Evolutionary conservation across 2,113 vertebrate genomes (phyloP).

Genomic region (Aythya baeri): DNA sequence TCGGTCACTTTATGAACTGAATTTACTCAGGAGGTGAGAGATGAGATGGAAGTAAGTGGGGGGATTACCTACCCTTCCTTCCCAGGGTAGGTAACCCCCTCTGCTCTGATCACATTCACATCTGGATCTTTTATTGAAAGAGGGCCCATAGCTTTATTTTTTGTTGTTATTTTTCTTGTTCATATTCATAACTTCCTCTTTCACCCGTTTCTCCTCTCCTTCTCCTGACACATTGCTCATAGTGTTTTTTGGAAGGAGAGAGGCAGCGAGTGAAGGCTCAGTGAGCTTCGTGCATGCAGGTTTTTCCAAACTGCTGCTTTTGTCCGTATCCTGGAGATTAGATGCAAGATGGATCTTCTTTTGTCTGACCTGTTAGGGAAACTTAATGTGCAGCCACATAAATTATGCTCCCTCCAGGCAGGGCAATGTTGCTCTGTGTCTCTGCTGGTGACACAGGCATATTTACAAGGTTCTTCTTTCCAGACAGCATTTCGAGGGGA

Average conservation of each 20-base stretch:
- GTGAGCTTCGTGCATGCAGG: background rate
- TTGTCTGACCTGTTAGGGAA: slow-evolving; percentile 32
- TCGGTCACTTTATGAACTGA: background rate
- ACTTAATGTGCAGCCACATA: slow-evolving; percentile 22
- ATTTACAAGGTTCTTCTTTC: background rate
- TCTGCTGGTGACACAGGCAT: background rate
- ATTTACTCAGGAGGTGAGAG: background rate
- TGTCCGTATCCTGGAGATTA: background rate
- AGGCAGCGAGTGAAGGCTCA: background rate
- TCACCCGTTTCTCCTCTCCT: background rate
- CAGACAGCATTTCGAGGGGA: background rate
- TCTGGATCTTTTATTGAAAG: background rate
- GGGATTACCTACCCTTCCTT: background rate
- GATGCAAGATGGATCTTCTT: slow-evolving; percentile 23
- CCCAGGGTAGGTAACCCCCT: background rate
- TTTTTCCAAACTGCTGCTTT: slow-evolving; percentile 29
- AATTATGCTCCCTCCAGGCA: slow-evolving; percentile 41
- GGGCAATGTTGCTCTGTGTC: background rate
- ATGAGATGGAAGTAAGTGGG: background rate
- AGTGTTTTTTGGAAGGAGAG: background rate
- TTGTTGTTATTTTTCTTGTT: background rate
- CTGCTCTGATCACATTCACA: background rate
- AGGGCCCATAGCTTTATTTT: no score
- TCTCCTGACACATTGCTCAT: background rate
- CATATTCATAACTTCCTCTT: background rate